Base-by-base conservation (phyloP, 1,140 invertebrate genomes). In the Drosophila baimaii region DNA sequence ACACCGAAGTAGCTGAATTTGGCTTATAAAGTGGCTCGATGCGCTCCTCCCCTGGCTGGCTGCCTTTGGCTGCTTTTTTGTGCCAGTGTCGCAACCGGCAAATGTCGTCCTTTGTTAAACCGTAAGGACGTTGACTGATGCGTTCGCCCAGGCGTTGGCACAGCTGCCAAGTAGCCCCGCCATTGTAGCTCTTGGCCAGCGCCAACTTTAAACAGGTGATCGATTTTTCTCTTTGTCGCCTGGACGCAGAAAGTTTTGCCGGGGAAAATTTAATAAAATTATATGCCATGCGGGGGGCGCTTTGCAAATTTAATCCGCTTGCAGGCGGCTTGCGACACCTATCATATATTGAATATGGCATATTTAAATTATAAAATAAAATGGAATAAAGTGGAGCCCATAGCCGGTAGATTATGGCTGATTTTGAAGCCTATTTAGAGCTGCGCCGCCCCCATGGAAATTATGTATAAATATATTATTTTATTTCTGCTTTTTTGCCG, bases 101-200 rank as follows among this genome's bases (percentile, higher is more conserved):
- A 77, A 68, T 80, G 83, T 83, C 83, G 79, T 89, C 75, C 84
- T 86, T 89, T 86, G 83, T 86, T 88, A 77, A 77, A 79, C 71
- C 61, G 47, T 86, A 70, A 86, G 84, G 83, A 86, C 83, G 73
- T 86, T 86, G 83, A 86, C 83, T 88, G 83, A 86, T 86, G 83
- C 83, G 79, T 82, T 82, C 15, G 64, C 15, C 79, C 76, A 63
- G 72, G 70, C 66, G 49, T 73, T 86, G 84, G 83, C 83, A 80
- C 83, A 83, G 84, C 83, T 88, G 79, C 83, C 83, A 86, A 89
- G 76, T 79, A 77, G 75, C 74, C 59, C 46, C 64, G 68, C 66
- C 70, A 71, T 71, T 71, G 79, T 77, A 82, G 75, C 47, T 46
- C 33, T 19, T 46, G 13, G 41, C 55, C 49, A 49, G 61, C 46